Conservation (phyloP, 2,113 vertebrate species). For the Ptilorrhoa leucosticta region DNA sequence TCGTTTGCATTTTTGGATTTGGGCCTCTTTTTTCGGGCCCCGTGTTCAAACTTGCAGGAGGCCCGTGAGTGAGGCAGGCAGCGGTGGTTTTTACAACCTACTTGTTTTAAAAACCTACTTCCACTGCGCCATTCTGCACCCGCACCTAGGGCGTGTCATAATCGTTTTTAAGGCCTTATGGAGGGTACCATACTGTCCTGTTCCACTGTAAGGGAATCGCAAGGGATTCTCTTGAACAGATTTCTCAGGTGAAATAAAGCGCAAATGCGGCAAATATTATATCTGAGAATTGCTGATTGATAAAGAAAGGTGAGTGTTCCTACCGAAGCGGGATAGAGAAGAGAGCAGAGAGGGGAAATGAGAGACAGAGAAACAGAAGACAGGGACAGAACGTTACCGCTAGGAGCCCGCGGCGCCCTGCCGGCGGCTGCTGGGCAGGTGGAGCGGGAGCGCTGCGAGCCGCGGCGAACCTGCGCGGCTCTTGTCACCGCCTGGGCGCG, state of each 20-base stretch:
- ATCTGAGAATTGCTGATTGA: neutral
- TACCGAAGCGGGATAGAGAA: neutral
- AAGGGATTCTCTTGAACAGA: neutral
- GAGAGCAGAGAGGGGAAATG: neutral
- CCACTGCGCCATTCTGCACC: constrained; percentile 68
- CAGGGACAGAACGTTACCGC: neutral
- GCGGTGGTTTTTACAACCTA: constrained; percentile 70
- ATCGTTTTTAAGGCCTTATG: constrained; percentile 74
- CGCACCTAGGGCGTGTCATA: constrained; percentile 78
- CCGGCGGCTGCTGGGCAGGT: too few relatives aligned
- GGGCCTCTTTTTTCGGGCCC: constrained; percentile 74
- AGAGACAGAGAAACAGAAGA: neutral
- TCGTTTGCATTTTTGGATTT: constrained; percentile 70
- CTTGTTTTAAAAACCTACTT: too few relatives aligned
- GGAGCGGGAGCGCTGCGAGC: neutral
- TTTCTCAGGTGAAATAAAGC: neutral
- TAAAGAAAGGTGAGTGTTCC: neutral
- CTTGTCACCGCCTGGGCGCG: neutral
- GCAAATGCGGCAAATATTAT: neutral
- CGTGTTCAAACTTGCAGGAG: constrained; percentile 73
- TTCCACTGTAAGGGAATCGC: neutral
- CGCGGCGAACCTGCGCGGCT: too few relatives aligned
- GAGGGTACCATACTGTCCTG: constrained; percentile 79
- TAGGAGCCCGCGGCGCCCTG: neutral
- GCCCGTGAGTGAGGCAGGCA: constrained; percentile 64